Base-by-base conservation (phyloP, 2,113 vertebrate species). In the Scolopax mira region DNA sequence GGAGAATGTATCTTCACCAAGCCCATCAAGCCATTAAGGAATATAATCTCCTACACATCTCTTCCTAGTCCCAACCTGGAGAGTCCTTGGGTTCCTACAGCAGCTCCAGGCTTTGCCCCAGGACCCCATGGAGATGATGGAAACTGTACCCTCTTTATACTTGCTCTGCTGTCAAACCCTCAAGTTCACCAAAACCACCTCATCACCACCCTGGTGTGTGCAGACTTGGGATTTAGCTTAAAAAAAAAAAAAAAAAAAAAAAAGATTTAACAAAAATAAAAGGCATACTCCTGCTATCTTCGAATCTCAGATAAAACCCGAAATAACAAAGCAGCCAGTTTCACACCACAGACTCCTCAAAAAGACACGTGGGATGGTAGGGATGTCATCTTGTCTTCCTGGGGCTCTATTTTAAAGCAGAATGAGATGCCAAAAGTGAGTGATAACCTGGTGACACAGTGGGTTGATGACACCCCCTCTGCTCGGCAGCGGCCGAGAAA, bases 71-170 rank as follows among this genome's bases (percentile, higher is more conserved):
- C 51, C 11, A 9, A 28, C 11, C 21, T 8, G 41, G 28, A 69
- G 37, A 77, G 49, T n/a, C 19, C 55, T 42, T 73, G 10, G 28
- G 46, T 64, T 39, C 19, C 48, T 9, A 27, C 10, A 21, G 28
- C 3, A 0, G 49, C 24, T 75, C 46, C 70, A 60, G 64, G 21
- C 41, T 82, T 55, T 30, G 44, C 44, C 31, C 33, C 46, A 44
- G 24, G 49, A 51, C 13, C 5, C 55, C 30, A 33, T 0, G 0
- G 30, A n/a, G 51, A 37, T 0, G 5, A 42, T 6, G 15, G 24
- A 37, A 94, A 39, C 27, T 25, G 44, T 14, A 62, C 10, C 22
- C 28, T 85, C 39, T 62, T 90, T 24, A 51, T 3, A 5, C 8
- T 44, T 51, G 48, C 49, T 48, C 39, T 48, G 33, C 52, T 35